A percentile compares a stretch with the other conserved stretches of the same genome.
Conservation (phyloP, 2,888 invertebrate genomes). For the Cecidostiba fungosa region DNA sequence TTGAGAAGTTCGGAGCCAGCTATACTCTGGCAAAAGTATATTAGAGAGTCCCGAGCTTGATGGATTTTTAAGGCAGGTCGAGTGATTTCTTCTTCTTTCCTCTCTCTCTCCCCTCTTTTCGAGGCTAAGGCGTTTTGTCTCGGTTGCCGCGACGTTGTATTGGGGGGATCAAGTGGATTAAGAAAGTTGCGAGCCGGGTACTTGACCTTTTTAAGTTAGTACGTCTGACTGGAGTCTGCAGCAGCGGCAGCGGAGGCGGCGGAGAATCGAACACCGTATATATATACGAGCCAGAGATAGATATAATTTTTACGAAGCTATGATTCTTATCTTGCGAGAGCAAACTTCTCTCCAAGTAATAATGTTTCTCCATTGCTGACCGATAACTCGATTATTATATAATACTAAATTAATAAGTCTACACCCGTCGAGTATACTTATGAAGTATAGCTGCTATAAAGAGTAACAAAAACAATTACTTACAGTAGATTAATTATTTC, state of each 20-base stretch:
- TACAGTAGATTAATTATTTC: background rate
- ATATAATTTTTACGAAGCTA: conserved; percentile 11
- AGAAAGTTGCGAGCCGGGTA: conserved; percentile 11
- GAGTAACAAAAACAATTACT: background rate
- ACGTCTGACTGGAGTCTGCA: background rate
- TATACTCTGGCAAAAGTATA: too few relatives aligned
- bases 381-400: background rate
- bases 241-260: background rate
- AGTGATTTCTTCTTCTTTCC: background rate
- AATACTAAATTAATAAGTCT: too few relatives aligned
- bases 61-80: conserved; percentile 10
- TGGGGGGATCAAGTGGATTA: conserved; percentile 15
- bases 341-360: background rate
- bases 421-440: background rate
- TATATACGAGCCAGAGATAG: background rate
- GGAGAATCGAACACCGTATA: background rate
- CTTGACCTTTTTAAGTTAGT: conserved; percentile 15
- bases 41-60: background rate
- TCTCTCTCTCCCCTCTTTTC: background rate
- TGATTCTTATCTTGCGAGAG: background rate
- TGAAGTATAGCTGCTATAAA: background rate
- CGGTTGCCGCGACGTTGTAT: conserved; percentile 12
- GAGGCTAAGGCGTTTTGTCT: background rate
- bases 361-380: background rate
- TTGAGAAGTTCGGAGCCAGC: background rate